Base-by-base conservation (phyloP, 2,113 vertebrate species). In the Phyllostomus hastatus region DNA sequence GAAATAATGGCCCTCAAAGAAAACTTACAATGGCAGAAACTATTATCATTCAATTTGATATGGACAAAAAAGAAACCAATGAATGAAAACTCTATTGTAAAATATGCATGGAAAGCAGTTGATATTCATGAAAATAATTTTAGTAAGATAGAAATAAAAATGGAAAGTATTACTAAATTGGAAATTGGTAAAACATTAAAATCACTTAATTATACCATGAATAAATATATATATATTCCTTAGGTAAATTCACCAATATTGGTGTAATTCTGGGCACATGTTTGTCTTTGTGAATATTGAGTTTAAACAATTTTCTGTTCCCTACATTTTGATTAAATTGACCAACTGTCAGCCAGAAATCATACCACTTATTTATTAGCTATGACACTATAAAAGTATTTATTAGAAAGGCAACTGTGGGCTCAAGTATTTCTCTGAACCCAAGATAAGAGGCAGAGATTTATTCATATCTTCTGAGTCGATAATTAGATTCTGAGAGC, bases 131-230 rank as follows among this genome's bases (percentile, higher is more conserved):
- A 85, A 76, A 95, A 80, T 52, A 24, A 41, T 80, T 95, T 91
- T 93, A 91, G 24, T 41, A 95, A 78, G 4, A 57, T 41, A 73
- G 33, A 93, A 95, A 78, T 78, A 87, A 82, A 85, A n/a, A 26
- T 72, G 24, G 4, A 92, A 90, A 81, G 79, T 85, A 38, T 33
- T 72, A 81, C n/a, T 75, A 80, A 92, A 76, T 78, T 79, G 2
- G 84, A 91, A 83, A 54, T 43, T 83, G 38, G 12, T 78, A 43
- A 52, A 76, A 26, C 70, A 78, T 70, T 93, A 46, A 94, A 93
- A 78, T 64, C 7, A 61, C 1, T 69, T 73, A 69, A 82, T 78
- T 67, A 17, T 83, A 31, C 15, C 20, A 15, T 26, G 11, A 7
- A 61, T 59, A 57, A 24, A 57, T 35, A 33, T 19, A 81, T 3